These are phyloP conservation scores for Caenorhabditis wallacei DNA, from an alignment of 2,888 invertebrate genomes.

Conservation along the genomic window DNA sequence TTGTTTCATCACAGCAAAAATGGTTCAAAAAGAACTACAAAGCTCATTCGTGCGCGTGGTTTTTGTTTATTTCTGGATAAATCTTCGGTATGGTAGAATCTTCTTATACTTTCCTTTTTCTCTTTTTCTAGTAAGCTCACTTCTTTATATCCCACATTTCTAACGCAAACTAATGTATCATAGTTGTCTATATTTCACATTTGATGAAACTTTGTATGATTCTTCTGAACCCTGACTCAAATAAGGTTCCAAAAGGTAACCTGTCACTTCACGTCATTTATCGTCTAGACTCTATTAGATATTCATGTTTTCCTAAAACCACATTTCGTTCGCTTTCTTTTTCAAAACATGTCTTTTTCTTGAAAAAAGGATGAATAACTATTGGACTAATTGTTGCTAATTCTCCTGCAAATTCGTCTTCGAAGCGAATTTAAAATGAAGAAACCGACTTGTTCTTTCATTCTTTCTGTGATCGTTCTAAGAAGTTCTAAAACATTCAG, in stretches of 20 bases:
- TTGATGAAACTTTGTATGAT: too few relatives aligned
- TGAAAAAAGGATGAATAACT: slow-evolving; percentile 14
- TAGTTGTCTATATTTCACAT: too few relatives aligned
- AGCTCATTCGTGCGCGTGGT: background rate
- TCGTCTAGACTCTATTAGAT: slow-evolving; percentile 35
- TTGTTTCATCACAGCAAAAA: slow-evolving; percentile 7
- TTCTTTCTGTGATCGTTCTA: background rate
- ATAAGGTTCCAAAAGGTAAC: background rate
- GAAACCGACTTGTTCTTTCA: too few relatives aligned
- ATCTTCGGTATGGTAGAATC: too few relatives aligned
- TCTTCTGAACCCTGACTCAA: background rate
- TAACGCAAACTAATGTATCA: too few relatives aligned
- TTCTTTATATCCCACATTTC: too few relatives aligned
- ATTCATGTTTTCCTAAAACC: slow-evolving; percentile 44
- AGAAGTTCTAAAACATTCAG: slow-evolving; percentile 16
- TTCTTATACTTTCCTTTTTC: too few relatives aligned
- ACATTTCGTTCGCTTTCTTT: background rate
- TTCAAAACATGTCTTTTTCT: slow-evolving; percentile 12
- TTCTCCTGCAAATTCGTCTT: slow-evolving; percentile 21
- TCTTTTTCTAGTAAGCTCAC: too few relatives aligned
- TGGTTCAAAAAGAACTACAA: slow-evolving; percentile 10
- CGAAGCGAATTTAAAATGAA: slow-evolving; percentile 12
- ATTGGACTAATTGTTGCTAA: slow-evolving; percentile 29
- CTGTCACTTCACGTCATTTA: slow-evolving; percentile 41
- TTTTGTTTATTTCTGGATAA: too few relatives aligned